Base-by-base conservation (phyloP, 2,888 invertebrate genomes). In the Pogonocherus hispidulus region DNA sequence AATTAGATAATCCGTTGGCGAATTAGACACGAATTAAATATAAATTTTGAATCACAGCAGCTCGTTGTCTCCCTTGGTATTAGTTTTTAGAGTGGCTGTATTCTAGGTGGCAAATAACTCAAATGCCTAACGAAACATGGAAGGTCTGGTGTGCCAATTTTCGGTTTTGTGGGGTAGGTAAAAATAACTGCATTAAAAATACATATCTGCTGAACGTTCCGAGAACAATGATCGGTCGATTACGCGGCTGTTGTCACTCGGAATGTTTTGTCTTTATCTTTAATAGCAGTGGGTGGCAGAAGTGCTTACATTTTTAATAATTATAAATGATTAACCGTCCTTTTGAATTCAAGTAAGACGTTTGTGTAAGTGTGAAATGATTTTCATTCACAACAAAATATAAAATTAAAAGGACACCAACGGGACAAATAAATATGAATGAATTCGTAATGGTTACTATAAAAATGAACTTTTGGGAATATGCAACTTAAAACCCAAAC, bases 61-160 rank as follows among this genome's bases (percentile, higher is more conserved):
- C 18, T 47, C 20, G 55, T 5, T 22, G 19, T 11, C 27, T 54
- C 54, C 35, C 35, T 27, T 32, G 18, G 32, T 54, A 23, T 44
- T 46, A 22, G 41, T 59, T 59, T 59, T 32, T 47, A 20, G 47
- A 47, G 9, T 16, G 1, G 32, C 47, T 22, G 19, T 32, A 59
- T 47, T 47, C 59, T 19, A 47, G 23, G 18, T 55, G 41, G 54
- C 54, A 47, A 55, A 55, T 63, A 63, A 41, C 44, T 55, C 23
- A 19, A 44, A 54, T 47, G 46, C 47, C 55, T 56, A 64, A 35
- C 14, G 27, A 46, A 47, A 56, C 55, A 35, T 32, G 65, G 57
- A 57, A 65, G 57, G 51, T n/a, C n/a, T n/a, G n/a, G n/a, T 65
- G 65, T 65, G 65, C 65, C 65, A 65, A 65, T 59, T 59, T 47